Percentiles rank a stretch among this genome's conserved stretches.
phyloP scores from a whole-genome alignment of 2,113 vertebrate species.

The Oxyruncus cristatus region DNA sequence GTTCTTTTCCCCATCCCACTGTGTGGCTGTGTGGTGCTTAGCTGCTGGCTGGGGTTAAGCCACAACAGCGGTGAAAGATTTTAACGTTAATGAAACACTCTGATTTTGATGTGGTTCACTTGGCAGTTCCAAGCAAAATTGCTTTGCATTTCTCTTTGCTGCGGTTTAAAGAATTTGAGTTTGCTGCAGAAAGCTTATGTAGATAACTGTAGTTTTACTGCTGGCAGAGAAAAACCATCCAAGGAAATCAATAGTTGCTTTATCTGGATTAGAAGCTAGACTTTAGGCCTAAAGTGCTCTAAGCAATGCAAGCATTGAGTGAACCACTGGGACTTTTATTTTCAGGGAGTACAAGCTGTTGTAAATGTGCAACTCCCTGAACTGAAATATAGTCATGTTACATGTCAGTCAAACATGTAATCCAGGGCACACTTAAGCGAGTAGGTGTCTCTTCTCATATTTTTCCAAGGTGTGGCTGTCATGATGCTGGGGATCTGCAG shows the following conservation, averaged over 20 bases:
- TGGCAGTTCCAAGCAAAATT: neutral
- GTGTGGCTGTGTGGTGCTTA: neutral
- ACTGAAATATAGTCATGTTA: neutral
- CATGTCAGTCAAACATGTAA: neutral
- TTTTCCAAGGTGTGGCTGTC: neutral
- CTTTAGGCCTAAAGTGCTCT: neutral
- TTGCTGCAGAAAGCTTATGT: neutral
- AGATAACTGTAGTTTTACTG: neutral
- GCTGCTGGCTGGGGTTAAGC: neutral
- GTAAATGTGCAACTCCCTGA: neutral
- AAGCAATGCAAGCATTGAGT: neutral
- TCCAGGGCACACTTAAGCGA: neutral
- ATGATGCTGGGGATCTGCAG: neutral
- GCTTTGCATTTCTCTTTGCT: neutral
- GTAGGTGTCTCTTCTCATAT: neutral
- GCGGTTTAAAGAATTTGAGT: neutral
- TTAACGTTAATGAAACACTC: neutral
- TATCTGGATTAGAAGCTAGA: neutral
- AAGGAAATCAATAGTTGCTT: neutral
- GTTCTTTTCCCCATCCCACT: neutral
- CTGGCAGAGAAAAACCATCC: neutral
- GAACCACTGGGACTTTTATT: neutral
- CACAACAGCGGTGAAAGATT: neutral
- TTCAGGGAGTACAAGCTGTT: neutral
- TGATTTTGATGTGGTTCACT: neutral